Evolutionary conservation across 2,888 invertebrate species (phyloP).

Genomic region (Theretra japonica): DNA sequence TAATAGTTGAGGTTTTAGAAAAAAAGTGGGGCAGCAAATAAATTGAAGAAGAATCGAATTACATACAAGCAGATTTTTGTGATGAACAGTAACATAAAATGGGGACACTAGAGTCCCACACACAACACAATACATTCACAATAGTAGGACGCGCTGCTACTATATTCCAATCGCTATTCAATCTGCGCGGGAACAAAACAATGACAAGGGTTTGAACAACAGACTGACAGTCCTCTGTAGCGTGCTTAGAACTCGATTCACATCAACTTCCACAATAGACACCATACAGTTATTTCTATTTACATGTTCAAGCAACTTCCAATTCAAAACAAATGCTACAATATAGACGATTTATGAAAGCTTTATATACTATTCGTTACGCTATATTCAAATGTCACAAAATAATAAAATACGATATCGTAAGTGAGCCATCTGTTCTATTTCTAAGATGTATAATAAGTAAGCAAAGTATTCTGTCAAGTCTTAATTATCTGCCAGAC

Average conservation of each 20-base stretch:
- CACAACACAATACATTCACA: background rate
- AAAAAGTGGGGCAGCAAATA: background rate
- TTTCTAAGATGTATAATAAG: background rate
- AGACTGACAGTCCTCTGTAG: background rate
- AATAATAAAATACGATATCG: background rate
- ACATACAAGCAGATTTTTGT: background rate
- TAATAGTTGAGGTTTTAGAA: background rate
- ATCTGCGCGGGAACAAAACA: background rate
- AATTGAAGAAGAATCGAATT: background rate
- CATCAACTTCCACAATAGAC: background rate
- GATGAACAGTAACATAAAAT: constrained; percentile 11
- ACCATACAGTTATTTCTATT: background rate
- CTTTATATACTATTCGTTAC: too few species aligned
- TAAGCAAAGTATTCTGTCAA: background rate
- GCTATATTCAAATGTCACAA: too few species aligned
- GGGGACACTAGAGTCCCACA: background rate
- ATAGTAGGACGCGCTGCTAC: background rate
- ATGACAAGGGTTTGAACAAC: constrained; percentile 4
- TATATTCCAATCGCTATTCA: background rate
- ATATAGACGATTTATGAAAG: background rate
- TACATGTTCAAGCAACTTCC: background rate
- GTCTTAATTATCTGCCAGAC: background rate
- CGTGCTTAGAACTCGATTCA: background rate
- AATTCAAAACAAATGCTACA: background rate
- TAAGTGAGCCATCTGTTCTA: background rate